Evolutionary conservation across 2,797 vertebrate species (phyloP).

Genomic region (Notolabrus celidotus): DNA sequence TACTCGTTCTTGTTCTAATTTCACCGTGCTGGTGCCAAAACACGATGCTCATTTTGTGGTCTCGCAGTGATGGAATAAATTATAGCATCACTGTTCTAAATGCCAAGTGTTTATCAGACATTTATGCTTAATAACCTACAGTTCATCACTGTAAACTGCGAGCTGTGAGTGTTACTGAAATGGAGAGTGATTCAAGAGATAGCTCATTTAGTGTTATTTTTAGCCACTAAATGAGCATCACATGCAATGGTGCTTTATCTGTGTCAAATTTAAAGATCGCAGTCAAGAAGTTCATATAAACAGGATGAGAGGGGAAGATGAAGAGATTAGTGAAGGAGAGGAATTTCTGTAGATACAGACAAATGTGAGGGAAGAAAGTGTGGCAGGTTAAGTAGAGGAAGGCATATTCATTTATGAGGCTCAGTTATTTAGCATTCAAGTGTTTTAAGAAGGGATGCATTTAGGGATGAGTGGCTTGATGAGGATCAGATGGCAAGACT

Average conservation of each 20-base stretch:
- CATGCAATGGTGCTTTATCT: conserved; percentile 5
- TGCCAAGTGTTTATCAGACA: conserved; percentile 70
- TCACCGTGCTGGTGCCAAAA: conserved; percentile 52
- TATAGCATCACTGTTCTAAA: conserved; percentile 62
- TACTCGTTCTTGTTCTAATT: conserved; percentile 32
- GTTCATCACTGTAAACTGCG: conserved; percentile 41
- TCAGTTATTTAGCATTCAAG: conserved; percentile 32
- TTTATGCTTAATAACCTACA: conserved; percentile 61
- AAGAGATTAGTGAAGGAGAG: conserved; percentile 4
- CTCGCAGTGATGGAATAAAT: conserved; percentile 65
- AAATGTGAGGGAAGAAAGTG: neutral
- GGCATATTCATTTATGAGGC: conserved; percentile 3
- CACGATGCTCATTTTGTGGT: conserved; percentile 55
- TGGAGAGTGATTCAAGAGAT: conserved; percentile 23
- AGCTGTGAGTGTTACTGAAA: conserved; percentile 37
- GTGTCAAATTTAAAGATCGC: conserved; percentile 6
- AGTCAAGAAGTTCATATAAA: conserved; percentile 33
- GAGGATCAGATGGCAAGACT: conserved; percentile 32
- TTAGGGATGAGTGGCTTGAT: conserved; percentile 24
- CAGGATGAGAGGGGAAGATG: conserved; percentile 1
- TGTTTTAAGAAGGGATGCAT: conserved; percentile 40
- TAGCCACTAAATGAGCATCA: conserved; percentile 18
- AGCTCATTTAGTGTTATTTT: conserved; percentile 15
- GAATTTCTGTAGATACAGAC: neutral
- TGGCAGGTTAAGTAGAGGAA: conserved; percentile 26